Evolutionary conservation across 2,113 vertebrate genomes (phyloP).

Genomic region (Scopus umbretta): DNA sequence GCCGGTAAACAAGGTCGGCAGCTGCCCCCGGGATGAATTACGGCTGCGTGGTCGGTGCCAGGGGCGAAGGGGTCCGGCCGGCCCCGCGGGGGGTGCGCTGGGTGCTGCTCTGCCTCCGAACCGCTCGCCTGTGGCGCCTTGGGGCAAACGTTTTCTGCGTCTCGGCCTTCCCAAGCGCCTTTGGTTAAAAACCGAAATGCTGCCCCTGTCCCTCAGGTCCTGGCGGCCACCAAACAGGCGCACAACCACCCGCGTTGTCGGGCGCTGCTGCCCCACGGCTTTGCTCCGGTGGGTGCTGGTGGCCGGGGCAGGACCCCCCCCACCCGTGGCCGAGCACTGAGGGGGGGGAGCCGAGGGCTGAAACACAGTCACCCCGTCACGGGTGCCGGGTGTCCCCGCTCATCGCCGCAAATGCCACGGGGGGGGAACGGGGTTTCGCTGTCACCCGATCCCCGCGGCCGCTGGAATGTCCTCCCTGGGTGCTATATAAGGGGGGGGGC

Average conservation of each 20-base stretch:
- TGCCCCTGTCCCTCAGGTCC: background rate
- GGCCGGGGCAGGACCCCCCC: background rate
- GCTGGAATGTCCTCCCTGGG: background rate
- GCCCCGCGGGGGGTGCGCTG: background rate
- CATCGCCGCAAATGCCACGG: background rate
- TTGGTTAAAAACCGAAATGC: background rate
- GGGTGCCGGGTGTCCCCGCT: background rate
- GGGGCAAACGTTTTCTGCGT: fast-evolving
- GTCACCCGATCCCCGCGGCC: background rate
- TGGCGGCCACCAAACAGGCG: fast-evolving
- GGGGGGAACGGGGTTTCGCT: background rate
- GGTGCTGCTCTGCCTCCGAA: background rate
- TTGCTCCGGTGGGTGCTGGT: background rate
- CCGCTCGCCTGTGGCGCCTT: background rate
- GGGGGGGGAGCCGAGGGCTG: background rate
- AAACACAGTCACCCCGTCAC: fast-evolving
- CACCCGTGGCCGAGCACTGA: fast-evolving
- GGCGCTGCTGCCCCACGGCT: background rate
- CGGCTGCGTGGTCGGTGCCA: fast-evolving
- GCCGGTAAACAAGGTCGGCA: background rate
- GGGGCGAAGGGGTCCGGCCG: background rate
- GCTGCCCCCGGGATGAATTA: background rate
- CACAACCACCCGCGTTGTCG: fast-evolving
- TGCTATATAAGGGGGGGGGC: background rate
- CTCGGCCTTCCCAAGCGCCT: fast-evolving